phyloP scores from a whole-genome alignment of 2,888 invertebrate genomes.

The Sicus ferrugineus region DNA sequence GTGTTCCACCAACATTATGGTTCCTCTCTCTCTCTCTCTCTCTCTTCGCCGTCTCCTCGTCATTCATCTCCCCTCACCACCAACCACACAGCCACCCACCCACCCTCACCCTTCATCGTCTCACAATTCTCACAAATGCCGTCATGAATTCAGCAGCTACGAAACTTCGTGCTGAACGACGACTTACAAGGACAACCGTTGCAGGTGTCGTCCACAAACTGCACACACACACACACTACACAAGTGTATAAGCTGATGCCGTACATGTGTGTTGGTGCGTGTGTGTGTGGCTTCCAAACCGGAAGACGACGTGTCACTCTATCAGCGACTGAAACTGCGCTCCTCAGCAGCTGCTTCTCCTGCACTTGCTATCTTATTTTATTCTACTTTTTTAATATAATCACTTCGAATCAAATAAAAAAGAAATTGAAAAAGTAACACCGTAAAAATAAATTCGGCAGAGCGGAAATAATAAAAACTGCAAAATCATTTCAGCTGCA shows the following conservation, averaged over 20 bases:
- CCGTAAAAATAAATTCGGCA: background rate
- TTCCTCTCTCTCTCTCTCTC: background rate
- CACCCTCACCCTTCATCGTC: no score
- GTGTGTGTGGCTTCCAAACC: background rate
- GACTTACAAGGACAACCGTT: background rate
- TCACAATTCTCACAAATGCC: no score
- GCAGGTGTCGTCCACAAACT: background rate
- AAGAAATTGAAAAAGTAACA: background rate
- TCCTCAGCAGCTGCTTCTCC: constrained; percentile 8
- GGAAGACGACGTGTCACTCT: constrained; percentile 23
- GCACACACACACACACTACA: background rate
- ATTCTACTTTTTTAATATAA: background rate
- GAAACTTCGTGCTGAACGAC: no score
- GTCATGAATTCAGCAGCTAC: no score
- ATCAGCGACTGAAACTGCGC: constrained; percentile 17
- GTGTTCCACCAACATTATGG: background rate
- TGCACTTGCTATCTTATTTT: background rate
- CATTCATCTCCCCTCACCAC: background rate
- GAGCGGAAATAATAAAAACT: background rate
- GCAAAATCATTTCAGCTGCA: background rate
- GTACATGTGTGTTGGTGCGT: constrained; percentile 2
- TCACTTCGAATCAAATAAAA: background rate
- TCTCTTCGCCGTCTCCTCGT: background rate
- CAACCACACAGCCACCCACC: no score
- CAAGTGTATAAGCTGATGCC: background rate